Evolutionary conservation across 2,797 vertebrate species (phyloP).

Genomic region (Peromyscus nudipes): DNA sequence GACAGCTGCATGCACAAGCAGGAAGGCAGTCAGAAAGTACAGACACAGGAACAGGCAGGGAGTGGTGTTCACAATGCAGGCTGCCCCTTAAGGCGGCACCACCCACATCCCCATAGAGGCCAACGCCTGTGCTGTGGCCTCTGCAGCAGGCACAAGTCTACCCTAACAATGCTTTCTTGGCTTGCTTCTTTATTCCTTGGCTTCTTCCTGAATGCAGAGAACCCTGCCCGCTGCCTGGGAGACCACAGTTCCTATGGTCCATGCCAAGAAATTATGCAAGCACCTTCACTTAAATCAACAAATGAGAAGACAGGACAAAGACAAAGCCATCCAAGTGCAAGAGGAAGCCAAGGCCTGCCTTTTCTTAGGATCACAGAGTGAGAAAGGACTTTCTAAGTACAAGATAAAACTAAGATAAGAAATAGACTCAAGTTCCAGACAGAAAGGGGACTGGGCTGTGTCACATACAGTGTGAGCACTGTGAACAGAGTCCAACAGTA

Average conservation of each 20-base stretch:
- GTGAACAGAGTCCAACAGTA: too few species aligned
- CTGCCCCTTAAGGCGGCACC: fast-evolving
- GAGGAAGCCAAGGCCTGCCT: not conserved
- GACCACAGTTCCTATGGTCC: not conserved
- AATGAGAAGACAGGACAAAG: not conserved
- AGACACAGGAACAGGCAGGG: not conserved
- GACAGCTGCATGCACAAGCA: fast-evolving
- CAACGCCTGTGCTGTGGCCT: not conserved
- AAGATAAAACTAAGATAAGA: slow-evolving; percentile 4
- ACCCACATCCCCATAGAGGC: not conserved
- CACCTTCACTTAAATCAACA: not conserved
- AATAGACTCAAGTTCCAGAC: not conserved
- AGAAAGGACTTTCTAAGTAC: not conserved
- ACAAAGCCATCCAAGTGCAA: not conserved
- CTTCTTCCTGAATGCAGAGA: not conserved
- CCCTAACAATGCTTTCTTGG: not conserved
- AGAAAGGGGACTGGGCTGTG: not conserved
- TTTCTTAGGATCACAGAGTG: not conserved
- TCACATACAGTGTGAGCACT: not conserved
- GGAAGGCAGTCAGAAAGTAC: not conserved
- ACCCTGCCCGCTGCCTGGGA: not conserved
- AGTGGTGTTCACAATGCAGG: not conserved
- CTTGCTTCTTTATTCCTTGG: fast-evolving
- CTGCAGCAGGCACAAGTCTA: not conserved
- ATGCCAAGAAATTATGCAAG: not conserved